Evolutionary conservation across 1,140 invertebrate species (phyloP).

Genomic region (Cydia amplana): DNA sequence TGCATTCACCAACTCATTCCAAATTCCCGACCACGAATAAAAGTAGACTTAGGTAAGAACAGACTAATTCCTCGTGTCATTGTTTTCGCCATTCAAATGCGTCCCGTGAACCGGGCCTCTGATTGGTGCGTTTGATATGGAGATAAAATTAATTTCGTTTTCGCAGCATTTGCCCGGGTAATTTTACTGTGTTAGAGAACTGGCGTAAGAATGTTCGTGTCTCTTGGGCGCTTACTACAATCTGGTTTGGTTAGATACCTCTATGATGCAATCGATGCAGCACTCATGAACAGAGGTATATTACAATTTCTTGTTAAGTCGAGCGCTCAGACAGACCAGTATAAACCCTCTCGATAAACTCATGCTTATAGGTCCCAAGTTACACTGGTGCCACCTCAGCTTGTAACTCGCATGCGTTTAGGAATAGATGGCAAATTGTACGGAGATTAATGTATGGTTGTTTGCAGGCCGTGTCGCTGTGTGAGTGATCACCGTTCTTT

Average conservation of each 20-base stretch:
- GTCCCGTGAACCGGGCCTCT: background rate
- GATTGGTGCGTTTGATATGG: constrained; percentile 12
- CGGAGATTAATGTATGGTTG: background rate
- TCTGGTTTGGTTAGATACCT: background rate
- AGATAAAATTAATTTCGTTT: constrained; percentile 19
- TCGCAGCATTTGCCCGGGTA: constrained; percentile 12
- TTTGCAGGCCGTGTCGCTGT: background rate
- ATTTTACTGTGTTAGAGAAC: background rate
- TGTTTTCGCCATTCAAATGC: background rate
- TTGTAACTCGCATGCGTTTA: background rate
- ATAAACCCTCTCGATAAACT: background rate
- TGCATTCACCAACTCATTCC: background rate
- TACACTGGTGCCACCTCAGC: background rate
- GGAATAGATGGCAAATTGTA: background rate
- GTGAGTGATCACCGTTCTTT: constrained; percentile 4
- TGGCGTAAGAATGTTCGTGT: background rate
- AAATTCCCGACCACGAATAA: background rate
- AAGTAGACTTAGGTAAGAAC: background rate
- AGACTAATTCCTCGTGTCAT: background rate
- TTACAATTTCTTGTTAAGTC: background rate
- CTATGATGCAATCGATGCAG: constrained; percentile 16
- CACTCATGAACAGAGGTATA: background rate
- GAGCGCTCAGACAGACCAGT: background rate
- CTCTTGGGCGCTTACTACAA: background rate
- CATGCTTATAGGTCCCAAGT: background rate